Evolutionary conservation across 2,797 vertebrate species (phyloP).

Genomic region (Periophthalmus magnuspinnatus): DNA sequence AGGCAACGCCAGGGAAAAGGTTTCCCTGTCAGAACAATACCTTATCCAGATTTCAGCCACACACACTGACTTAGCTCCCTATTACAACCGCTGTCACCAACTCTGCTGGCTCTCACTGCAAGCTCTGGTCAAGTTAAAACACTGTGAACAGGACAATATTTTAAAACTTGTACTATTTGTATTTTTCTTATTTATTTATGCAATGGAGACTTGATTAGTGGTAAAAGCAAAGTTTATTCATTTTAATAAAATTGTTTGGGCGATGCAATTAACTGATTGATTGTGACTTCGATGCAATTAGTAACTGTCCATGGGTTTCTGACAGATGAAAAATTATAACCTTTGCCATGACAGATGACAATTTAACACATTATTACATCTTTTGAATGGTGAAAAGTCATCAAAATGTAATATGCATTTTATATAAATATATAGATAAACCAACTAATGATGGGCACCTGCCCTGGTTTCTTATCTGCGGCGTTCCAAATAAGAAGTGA

Average conservation of each 20-base stretch:
- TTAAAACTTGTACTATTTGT: neutral
- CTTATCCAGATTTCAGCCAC: slow-evolving; percentile 30
- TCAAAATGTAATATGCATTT: too few species aligned
- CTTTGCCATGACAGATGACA: too few species aligned
- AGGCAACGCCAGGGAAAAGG: slow-evolving; percentile 50
- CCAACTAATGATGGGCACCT: too few species aligned
- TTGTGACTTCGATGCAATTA: neutral
- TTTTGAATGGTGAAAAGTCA: too few species aligned
- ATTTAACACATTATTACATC: too few species aligned
- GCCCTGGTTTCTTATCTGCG: too few species aligned
- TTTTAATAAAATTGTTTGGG: too few species aligned
- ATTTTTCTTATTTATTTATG: neutral
- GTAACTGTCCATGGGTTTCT: neutral
- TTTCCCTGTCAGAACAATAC: slow-evolving; percentile 53
- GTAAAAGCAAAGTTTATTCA: too few species aligned
- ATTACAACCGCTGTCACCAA: slow-evolving; percentile 28
- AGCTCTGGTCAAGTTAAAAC: neutral
- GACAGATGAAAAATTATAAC: too few species aligned
- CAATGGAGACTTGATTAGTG: neutral
- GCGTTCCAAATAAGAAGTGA: too few species aligned
- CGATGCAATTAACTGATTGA: too few species aligned
- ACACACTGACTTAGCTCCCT: slow-evolving; percentile 38
- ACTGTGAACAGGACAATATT: neutral
- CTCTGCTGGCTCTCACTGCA: neutral
- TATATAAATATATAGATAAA: too few species aligned